These are phyloP conservation scores for Cataglyphis rosenhaueri DNA, from an alignment of 2,888 invertebrate species.

Conservation along the genomic window DNA sequence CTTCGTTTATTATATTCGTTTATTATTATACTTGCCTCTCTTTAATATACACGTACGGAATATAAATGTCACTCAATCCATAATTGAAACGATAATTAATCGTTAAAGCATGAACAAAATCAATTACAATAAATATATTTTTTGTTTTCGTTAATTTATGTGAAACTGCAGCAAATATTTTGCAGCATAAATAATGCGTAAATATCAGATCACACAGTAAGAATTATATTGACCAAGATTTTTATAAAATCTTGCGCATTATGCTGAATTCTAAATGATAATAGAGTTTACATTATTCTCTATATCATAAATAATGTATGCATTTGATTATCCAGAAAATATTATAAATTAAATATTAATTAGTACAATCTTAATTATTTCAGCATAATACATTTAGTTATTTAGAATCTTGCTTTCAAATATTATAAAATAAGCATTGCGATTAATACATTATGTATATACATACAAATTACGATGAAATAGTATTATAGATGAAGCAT, in stretches of 20 bases:
- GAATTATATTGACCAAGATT: neutral
- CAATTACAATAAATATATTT: neutral
- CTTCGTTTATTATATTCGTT: no score
- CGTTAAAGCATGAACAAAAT: neutral
- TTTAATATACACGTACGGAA: neutral
- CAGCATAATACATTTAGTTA: slow-evolving; percentile 16
- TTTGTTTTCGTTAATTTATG: neutral
- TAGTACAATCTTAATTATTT: slow-evolving; percentile 10
- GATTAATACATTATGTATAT: slow-evolving; percentile 17
- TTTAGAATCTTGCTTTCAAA: slow-evolving; percentile 3
- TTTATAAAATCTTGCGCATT: neutral
- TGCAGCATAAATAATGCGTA: no score
- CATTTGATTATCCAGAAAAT: slow-evolving; percentile 6
- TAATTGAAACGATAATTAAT: neutral
- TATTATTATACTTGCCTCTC: neutral
- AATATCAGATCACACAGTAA: neutral
- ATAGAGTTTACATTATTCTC: neutral
- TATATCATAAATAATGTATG: neutral
- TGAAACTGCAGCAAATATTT: neutral
- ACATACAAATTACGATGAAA: slow-evolving; percentile 13
- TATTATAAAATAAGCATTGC: slow-evolving; percentile 22
- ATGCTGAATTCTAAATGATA: neutral
- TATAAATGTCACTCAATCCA: neutral
- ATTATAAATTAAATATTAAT: neutral
- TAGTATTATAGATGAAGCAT: neutral